These are phyloP conservation scores for Smithornis capensis DNA, from an alignment of 2,113 vertebrate genomes.

Conservation along the genomic window DNA sequence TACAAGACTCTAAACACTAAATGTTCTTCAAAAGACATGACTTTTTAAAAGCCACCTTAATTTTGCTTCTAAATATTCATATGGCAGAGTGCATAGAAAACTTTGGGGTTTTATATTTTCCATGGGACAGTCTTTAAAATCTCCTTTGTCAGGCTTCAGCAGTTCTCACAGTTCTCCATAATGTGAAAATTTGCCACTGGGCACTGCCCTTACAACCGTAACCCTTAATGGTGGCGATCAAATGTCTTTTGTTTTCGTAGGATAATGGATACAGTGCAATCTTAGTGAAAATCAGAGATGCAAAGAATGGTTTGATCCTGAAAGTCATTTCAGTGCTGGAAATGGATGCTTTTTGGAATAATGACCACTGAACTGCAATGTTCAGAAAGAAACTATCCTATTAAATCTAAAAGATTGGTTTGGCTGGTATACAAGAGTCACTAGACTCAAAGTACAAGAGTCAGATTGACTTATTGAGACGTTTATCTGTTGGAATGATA, in stretches of 20 bases:
- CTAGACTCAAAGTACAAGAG: slow-evolving; percentile 4
- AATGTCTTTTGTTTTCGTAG: not conserved
- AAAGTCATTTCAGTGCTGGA: not conserved
- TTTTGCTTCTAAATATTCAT: not conserved
- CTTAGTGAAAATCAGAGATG: slow-evolving; percentile 2
- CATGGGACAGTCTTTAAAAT: not conserved
- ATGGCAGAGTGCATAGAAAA: not conserved
- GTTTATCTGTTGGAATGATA: slow-evolving; percentile 13
- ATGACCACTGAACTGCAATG: not conserved
- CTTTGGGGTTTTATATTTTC: not conserved
- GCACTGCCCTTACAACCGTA: not conserved
- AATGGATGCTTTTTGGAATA: slow-evolving; percentile 19
- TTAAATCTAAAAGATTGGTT: slow-evolving; percentile 39
- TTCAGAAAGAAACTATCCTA: not conserved
- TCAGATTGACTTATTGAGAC: slow-evolving; percentile 14
- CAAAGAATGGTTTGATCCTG: slow-evolving; percentile 1
- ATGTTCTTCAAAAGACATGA: not conserved
- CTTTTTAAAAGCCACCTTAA: not conserved
- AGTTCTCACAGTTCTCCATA: not conserved
- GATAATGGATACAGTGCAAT: not conserved
- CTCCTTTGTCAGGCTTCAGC: not conserved
- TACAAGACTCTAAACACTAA: not conserved
- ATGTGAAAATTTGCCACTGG: not conserved
- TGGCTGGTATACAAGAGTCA: not conserved
- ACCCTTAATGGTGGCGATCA: not conserved